Evolutionary conservation across 2,888 invertebrate species (phyloP).

Genomic region (Globia sparganii): DNA sequence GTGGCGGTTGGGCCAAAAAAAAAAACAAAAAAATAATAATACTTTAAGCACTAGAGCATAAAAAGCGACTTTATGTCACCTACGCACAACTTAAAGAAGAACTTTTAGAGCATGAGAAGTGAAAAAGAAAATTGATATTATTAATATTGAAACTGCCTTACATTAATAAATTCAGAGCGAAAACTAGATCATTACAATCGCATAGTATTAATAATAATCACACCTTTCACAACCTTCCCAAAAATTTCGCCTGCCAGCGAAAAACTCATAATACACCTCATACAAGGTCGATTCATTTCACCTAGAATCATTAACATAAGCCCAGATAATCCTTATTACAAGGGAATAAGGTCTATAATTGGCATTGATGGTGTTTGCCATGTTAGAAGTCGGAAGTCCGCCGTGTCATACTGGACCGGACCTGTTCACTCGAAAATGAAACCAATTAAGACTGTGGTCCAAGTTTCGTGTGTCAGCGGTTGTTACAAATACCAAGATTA

Average conservation of each 20-base stretch:
- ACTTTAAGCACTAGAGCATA: too few species aligned
- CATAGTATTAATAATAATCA: background rate
- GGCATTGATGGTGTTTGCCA: conserved; percentile 69
- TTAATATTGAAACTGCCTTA: background rate
- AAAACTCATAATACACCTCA: conserved; percentile 39
- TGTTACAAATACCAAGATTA: background rate
- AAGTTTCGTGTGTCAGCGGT: conserved; percentile 67
- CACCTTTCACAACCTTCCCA: background rate
- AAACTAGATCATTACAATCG: background rate
- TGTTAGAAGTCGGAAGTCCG: conserved; percentile 80
- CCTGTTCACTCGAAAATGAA: conserved; percentile 89
- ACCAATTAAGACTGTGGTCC: conserved; percentile 85
- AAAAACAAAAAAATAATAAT: too few species aligned
- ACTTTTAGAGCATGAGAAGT: too few species aligned
- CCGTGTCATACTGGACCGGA: conserved; percentile 81
- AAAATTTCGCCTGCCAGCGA: conserved; percentile 25
- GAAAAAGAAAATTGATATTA: background rate
- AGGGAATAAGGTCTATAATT: conserved; percentile 75
- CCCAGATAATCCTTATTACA: conserved; percentile 69
- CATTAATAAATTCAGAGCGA: background rate
- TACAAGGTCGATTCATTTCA: conserved; percentile 48
- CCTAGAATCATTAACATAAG: conserved; percentile 41
- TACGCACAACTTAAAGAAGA: too few species aligned
- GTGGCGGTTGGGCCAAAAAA: too few species aligned
- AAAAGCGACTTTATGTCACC: too few species aligned